Evolutionary conservation across 37 sponge, comb jelly and placozoan genomes (phyloP).

Genomic region (Aphrocallistes beatrix): DNA sequence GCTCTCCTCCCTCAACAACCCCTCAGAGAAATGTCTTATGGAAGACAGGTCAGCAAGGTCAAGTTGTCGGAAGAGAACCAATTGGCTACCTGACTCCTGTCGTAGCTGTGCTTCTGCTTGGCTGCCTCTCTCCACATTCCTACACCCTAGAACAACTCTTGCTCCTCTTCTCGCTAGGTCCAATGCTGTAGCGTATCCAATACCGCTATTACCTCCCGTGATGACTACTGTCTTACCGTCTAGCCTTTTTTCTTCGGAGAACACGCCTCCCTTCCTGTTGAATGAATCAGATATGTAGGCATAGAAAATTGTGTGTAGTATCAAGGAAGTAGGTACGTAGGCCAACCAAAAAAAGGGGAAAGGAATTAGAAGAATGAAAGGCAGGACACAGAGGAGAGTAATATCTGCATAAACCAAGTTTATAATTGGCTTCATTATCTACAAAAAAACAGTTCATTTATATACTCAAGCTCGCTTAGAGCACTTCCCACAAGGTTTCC

Average conservation of each 20-base stretch:
- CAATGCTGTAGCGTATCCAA: conserved; percentile 63
- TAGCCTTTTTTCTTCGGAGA: conserved; percentile 5
- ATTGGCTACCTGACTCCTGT: conserved; percentile 24
- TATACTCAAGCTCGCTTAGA: no score
- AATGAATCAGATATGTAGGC: background rate
- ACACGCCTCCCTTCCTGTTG: background rate
- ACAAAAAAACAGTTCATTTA: no score
- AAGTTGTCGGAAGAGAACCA: conserved; percentile 33
- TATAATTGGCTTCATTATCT: no score
- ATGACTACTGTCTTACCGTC: conserved; percentile 70
- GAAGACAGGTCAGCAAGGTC: conserved; percentile 57
- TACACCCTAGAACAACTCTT: conserved; percentile 55
- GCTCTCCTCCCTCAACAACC: conserved; percentile 33
- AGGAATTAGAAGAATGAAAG: background rate
- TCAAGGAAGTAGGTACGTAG: background rate
- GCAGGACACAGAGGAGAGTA: background rate
- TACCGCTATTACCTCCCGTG: conserved; percentile 80
- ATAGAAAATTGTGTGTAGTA: background rate
- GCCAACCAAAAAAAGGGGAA: background rate
- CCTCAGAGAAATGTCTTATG: conserved; percentile 43
- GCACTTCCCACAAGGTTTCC: no score
- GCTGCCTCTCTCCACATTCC: conserved; percentile 37
- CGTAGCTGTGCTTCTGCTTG: conserved; percentile 37
- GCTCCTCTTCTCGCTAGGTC: conserved; percentile 69
- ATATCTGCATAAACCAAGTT: no score